Evolutionary conservation across 2,888 invertebrate genomes (phyloP).

Genomic region (Onchidella celtica): DNA sequence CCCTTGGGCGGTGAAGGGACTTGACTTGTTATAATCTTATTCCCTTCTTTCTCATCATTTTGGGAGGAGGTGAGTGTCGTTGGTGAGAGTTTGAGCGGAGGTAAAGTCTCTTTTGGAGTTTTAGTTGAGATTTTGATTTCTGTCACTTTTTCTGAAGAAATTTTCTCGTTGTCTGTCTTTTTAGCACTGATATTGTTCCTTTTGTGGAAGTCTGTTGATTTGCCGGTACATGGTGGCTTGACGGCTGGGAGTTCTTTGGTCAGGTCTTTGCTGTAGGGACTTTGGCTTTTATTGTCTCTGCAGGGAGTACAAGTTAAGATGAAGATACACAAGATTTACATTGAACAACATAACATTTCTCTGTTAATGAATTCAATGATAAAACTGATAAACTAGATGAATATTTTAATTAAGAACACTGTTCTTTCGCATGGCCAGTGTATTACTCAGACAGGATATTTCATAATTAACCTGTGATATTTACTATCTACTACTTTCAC

Average conservation of each 20-base stretch:
- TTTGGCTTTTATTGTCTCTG: not conserved
- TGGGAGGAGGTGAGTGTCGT: not conserved
- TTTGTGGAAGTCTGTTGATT: not conserved
- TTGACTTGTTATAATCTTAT: not conserved
- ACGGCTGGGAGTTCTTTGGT: not conserved
- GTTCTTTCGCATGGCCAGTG: not conserved
- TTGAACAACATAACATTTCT: no score
- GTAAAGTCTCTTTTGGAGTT: not conserved
- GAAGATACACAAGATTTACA: no score
- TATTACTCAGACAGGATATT: no score
- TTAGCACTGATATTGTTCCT: not conserved
- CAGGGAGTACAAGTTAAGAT: not conserved
- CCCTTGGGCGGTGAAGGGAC: conserved; percentile 6
- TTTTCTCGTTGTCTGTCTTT: not conserved
- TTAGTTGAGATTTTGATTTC: not conserved
- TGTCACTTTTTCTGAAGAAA: not conserved
- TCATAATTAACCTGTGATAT: no score
- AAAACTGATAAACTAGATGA: no score
- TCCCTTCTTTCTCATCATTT: not conserved
- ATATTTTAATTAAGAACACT: not conserved
- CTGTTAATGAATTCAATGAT: not conserved
- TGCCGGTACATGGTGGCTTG: no score
- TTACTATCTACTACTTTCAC: no score
- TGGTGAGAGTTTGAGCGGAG: not conserved
- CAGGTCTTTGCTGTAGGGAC: not conserved